Evolutionary conservation across 2,113 vertebrate genomes (phyloP).

Genomic region (Scopus umbretta): DNA sequence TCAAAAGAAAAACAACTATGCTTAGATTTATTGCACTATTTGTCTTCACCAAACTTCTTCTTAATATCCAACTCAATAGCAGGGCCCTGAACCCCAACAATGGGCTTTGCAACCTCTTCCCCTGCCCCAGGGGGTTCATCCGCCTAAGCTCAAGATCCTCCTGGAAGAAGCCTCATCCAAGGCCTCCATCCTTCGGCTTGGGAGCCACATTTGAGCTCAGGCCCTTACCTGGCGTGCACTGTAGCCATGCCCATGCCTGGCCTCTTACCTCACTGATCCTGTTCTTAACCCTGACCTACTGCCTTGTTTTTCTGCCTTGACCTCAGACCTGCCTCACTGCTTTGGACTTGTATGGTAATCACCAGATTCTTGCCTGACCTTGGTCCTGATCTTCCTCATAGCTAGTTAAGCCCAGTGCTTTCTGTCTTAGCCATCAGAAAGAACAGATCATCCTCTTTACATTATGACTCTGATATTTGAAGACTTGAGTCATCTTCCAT

Average conservation of each 20-base stretch:
- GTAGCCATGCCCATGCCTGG: background rate
- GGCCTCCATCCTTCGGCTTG: background rate
- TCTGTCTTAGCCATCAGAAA: background rate
- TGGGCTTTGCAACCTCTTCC: background rate
- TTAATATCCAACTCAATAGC: background rate
- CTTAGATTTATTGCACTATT: background rate
- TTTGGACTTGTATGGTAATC: background rate
- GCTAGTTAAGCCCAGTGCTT: background rate
- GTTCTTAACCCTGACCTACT: background rate
- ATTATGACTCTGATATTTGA: background rate
- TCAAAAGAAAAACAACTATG: background rate
- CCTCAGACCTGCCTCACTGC: background rate
- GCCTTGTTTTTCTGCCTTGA: background rate
- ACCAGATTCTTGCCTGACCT: background rate
- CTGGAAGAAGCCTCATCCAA: background rate
- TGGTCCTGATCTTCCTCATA: background rate
- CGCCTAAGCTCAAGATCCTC: background rate
- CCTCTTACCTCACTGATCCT: background rate
- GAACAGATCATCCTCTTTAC: background rate
- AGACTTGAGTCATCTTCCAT: background rate
- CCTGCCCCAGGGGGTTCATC: background rate
- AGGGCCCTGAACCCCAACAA: background rate
- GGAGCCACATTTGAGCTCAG: background rate
- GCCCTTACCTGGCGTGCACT: background rate
- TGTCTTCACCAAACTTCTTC: background rate